Evolutionary conservation across 2,113 vertebrate species (phyloP), one percentile per base, ranked within the genome.

Genomic region (Pao palembangensis): DNA sequence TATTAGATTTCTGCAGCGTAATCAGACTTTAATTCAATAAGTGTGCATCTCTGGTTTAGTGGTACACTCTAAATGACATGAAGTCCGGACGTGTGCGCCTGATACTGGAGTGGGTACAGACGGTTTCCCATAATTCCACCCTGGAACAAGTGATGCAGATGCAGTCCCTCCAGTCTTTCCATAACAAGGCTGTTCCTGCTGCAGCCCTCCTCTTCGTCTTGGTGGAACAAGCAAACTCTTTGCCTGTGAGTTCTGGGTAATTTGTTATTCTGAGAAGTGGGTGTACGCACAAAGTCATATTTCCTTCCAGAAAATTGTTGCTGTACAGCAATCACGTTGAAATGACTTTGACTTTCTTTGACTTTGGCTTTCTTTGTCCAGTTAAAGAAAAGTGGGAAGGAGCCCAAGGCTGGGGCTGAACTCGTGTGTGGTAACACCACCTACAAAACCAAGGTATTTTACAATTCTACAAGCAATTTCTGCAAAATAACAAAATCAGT

Each of bases 31-130:
- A 18, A 38, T 49, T 48, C 62, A 75, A 8, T 49, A 17, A 25
- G 0, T 47, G 11, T 44, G 8, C 1, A 0, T 56, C 7, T 79
- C 2, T 84, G 28, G 84, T 61, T 56, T 83, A 97, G 95, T 97
- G 94, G 95, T 91, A 92, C 75, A 80, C 87, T 16, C 79, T 97
- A 55, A 90, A 88, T 55, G 92, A 93, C 0, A 93, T 95, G 3
- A 94, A 93, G 47, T 94, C 94, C 1, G 95, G 94, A 50, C 84
- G 85, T 8, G 85, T 97, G 38, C 93, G 91, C 51, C 82, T 96
- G 61, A 87, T 92, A 55, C 80, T 94, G 70, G 95, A 96, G 61
- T 93, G 92, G 82, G 87, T 96, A 52, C 82, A 80, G 5, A 85
- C 86, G 5, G 72, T 80, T 0, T 86, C 90, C 19, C 81, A 84